Base-by-base conservation (phyloP, 2,888 invertebrate species). In the Campaea margaritaria region DNA sequence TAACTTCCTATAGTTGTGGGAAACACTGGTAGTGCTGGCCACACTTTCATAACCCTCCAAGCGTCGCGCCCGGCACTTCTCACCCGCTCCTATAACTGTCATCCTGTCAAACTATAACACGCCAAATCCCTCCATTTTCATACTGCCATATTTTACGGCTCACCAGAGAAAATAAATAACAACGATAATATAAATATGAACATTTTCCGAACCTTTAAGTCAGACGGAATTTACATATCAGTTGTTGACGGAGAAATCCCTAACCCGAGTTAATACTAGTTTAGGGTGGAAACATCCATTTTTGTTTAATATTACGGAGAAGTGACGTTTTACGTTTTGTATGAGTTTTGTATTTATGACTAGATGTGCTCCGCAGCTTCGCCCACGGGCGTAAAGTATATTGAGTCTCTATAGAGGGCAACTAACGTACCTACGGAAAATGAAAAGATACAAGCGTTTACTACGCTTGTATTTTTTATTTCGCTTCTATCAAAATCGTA, bases 91-190 rank as follows among this genome's bases (percentile, higher is more conserved):
- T 84, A 87, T 89, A 90, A 86, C 91, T 91, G 91, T 91, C 91
- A 91, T 81, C 86, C 85, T 89, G 91, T 92, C 91, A 91, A 88
- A 89, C 84, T 85, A 83, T 82, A 82, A 82, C 86, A 78, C 71
- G 77, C 75, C 74, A 88, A 91, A 91, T 87, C 91, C 91, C 82
- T 79, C 72, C 75, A 91, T 91, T 91, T 89, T 91, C 90, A 90
- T 91, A 85, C 83, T 79, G 78, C 82, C 82, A 89, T 89, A 91
- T 88, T 90, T 91, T 87, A 89, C 84, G 86, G 85, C 83, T 85
- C 87, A 83, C 82, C 78, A 81, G 85, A 87, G 86, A 89, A 91
- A 91, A 91, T 91, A 91, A 91, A 91, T 90, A 90, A 87, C 86
- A 83, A 81, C 86, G 79, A 86, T 89, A 86, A 83, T 87, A 89